Percentiles rank a stretch among this genome's conserved stretches.
phyloP scores from a whole-genome alignment of 2,797 vertebrate species.

The Catamblyrhynchus diadema region DNA sequence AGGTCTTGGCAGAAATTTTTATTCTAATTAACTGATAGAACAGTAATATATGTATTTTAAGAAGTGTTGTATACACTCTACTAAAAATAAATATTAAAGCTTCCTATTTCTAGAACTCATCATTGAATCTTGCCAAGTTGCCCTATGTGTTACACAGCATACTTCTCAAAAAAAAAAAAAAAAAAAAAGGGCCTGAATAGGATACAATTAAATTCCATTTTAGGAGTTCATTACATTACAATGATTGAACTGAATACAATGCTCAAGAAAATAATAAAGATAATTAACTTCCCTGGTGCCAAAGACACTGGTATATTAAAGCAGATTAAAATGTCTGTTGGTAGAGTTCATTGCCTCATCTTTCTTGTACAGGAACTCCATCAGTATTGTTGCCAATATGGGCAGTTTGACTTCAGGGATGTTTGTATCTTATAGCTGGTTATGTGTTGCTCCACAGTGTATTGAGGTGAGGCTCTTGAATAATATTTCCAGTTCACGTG shows the following conservation, averaged over 20 bases:
- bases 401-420: neutral
- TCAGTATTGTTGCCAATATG: neutral
- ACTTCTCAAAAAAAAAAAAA: neutral
- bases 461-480: neutral
- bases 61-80: neutral
- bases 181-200: neutral
- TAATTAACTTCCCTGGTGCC: neutral
- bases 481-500: neutral
- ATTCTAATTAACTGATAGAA: neutral
- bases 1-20: slow-evolving; percentile 4
- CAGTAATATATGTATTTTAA: slow-evolving; percentile 5
- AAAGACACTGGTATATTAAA: neutral
- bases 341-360: neutral
- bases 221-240: neutral
- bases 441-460: neutral
- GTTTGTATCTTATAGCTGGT: neutral
- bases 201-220: neutral
- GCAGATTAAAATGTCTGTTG: neutral
- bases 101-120: slow-evolving; percentile 9
- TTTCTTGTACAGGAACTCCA: neutral
- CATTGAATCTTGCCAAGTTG: neutral
- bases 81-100: neutral
- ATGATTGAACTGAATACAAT: neutral
- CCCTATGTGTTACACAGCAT: neutral
- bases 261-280: neutral